Conservation (phyloP, 23 tunicate genomes). For the Ascidia mentula region DNA sequence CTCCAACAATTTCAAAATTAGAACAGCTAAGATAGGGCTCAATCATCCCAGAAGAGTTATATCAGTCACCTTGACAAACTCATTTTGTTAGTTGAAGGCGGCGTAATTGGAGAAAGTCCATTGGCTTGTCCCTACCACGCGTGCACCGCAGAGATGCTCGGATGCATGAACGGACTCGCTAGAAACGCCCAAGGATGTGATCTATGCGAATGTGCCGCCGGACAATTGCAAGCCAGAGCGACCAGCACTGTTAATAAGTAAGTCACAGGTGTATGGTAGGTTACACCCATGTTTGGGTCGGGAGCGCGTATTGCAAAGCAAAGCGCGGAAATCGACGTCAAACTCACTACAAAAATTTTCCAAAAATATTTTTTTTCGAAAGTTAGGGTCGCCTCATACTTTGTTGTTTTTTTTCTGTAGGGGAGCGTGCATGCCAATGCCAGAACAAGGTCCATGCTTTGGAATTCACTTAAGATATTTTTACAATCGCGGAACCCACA, state of each 20-base stretch:
- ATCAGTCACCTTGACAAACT: too few relatives aligned
- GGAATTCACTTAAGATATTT: slow-evolving; percentile 19
- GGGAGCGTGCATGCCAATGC: slow-evolving; percentile 39
- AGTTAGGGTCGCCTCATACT: too few relatives aligned
- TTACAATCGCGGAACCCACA: slow-evolving; percentile 23
- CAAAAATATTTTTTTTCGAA: too few relatives aligned
- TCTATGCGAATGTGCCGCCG: slow-evolving; percentile 22
- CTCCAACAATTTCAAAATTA: too few relatives aligned
- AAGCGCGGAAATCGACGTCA: too few relatives aligned
- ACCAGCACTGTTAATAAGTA: not conserved
- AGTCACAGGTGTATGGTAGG: too few relatives aligned
- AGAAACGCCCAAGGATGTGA: slow-evolving; percentile 11
- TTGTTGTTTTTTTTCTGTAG: slow-evolving; percentile 17
- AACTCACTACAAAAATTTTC: too few relatives aligned
- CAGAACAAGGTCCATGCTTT: slow-evolving; percentile 40
- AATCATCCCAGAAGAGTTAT: too few relatives aligned
- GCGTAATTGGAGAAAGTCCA: not conserved
- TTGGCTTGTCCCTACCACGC: slow-evolving; percentile 1
- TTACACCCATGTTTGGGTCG: too few relatives aligned
- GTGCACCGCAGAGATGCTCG: slow-evolving; percentile 18
- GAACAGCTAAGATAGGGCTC: too few relatives aligned
- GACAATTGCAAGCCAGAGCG: not conserved
- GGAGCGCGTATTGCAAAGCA: too few relatives aligned
- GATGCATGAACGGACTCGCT: not conserved
- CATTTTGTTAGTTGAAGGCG: not conserved